These are phyloP conservation scores for Sakesphorus luctuosus DNA, from an alignment of 2,113 vertebrate genomes.

Conservation along the genomic window DNA sequence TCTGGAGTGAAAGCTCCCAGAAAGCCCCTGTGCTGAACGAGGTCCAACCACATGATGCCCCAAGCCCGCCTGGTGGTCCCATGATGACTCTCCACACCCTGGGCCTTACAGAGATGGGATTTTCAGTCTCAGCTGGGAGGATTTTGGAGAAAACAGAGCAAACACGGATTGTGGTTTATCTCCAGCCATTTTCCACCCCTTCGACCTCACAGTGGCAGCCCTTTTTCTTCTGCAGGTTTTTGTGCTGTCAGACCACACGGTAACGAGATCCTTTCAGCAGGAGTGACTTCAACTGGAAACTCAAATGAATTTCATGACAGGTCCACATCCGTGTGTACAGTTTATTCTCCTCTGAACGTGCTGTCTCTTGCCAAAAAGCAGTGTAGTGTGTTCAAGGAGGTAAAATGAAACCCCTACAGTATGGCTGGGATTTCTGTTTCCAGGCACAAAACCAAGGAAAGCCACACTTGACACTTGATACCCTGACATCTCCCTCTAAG, in stretches of 20 bases:
- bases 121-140: neutral
- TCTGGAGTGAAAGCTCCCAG: neutral
- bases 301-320: neutral
- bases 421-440: slow-evolving; percentile 36
- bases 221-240: neutral
- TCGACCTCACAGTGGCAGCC: neutral
- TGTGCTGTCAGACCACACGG: neutral
- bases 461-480: neutral
- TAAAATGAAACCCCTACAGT: slow-evolving; percentile 32
- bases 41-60: neutral
- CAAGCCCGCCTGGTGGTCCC: accelerated
- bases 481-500: neutral
- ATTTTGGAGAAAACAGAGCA: neutral
- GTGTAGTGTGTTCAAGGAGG: neutral
- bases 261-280: slow-evolving; percentile 2
- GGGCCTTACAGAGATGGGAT: neutral
- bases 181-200: neutral
- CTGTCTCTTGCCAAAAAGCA: slow-evolving; percentile 36
- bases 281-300: slow-evolving; percentile 29
- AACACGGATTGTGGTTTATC: neutral
- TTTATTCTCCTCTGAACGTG: neutral
- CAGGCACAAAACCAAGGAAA: slow-evolving; percentile 50
- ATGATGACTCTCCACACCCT: neutral
- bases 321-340: neutral
- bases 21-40: neutral